Evolutionary conservation across 64 coral and sea anemone species (phyloP).

Genomic region (Actinia equina): DNA sequence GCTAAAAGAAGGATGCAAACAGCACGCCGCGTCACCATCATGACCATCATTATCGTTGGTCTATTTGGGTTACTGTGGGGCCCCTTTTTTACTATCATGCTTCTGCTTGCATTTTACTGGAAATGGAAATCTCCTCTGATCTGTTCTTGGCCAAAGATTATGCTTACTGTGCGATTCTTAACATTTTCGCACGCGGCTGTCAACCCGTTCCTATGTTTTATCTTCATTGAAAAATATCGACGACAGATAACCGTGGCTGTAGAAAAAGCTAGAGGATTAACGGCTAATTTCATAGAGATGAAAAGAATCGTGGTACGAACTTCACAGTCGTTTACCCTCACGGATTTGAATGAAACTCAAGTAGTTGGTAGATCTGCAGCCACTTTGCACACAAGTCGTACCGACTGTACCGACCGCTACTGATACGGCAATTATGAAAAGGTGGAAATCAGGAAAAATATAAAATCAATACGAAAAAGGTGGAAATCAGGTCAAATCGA

Average conservation of each 20-base stretch:
- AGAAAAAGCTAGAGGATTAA: background rate
- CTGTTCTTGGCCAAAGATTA: background rate
- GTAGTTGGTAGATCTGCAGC: background rate
- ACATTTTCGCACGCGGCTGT: background rate
- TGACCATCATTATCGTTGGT: background rate
- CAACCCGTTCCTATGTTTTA: background rate
- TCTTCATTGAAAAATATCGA: constrained; percentile 9
- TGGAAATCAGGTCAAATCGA: no score
- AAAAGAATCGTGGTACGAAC: background rate
- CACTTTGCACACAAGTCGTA: background rate
- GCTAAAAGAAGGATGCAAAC: background rate
- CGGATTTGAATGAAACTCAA: background rate
- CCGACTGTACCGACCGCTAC: background rate
- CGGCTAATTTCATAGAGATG: background rate
- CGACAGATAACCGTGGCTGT: background rate
- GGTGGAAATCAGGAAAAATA: no score
- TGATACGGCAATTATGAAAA: no score
- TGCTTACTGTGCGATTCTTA: background rate
- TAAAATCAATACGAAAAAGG: no score
- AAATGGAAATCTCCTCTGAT: background rate
- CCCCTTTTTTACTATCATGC: background rate
- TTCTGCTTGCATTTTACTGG: background rate
- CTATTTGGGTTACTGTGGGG: constrained; percentile 1
- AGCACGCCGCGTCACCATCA: background rate
- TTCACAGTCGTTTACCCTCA: background rate